Percentiles rank a stretch among this genome's conserved stretches.
phyloP scores from a whole-genome alignment of 2,888 invertebrate genomes.

The Plagodis dolabraria region DNA sequence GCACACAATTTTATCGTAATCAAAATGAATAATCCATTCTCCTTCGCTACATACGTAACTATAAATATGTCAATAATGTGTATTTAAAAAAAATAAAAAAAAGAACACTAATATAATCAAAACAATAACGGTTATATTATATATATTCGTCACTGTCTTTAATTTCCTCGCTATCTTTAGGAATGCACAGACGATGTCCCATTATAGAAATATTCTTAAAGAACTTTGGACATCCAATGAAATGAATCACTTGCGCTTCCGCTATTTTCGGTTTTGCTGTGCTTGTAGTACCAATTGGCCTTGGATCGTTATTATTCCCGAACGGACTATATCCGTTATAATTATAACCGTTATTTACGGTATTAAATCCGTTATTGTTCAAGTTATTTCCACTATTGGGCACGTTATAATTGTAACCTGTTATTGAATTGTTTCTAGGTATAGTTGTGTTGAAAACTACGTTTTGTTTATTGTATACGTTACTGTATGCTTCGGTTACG shows the following conservation, averaged over 20 bases:
- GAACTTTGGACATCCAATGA: not conserved
- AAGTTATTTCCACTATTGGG: constrained; percentile 14
- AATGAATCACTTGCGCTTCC: not conserved
- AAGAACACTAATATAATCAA: too few species aligned
- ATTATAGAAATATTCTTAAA: not conserved
- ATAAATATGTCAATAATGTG: too few species aligned
- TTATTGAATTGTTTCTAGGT: not conserved
- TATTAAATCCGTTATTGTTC: constrained; percentile 21
- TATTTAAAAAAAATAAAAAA: too few species aligned
- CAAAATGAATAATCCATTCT: too few species aligned
- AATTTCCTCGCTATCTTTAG: not conserved
- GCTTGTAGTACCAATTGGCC: not conserved
- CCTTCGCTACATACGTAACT: too few species aligned
- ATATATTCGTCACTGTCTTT: not conserved
- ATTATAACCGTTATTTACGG: constrained; percentile 17
- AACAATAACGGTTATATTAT: not conserved
- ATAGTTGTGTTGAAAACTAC: too few species aligned
- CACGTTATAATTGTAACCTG: not conserved
- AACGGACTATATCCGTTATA: constrained; percentile 3
- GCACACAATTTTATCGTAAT: too few species aligned
- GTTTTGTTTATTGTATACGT: not conserved
- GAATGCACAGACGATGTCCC: not conserved
- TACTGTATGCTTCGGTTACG: not conserved
- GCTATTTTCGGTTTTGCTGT: not conserved
- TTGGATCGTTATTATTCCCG: constrained; percentile 1